These are phyloP conservation scores for Grammomys dolichurus DNA, from an alignment of 2,113 vertebrate genomes.

Conservation along the genomic window DNA sequence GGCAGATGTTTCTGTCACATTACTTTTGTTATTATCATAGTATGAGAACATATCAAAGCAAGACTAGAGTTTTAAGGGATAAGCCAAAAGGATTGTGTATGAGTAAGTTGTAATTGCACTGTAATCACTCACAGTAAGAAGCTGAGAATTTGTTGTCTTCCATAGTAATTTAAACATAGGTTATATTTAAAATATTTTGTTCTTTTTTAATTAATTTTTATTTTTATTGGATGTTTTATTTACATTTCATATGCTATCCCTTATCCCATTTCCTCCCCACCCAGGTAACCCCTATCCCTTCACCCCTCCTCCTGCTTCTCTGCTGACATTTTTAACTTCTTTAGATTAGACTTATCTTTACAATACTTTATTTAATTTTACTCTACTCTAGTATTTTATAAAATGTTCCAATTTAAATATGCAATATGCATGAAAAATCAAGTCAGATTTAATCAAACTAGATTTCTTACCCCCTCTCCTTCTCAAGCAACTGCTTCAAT, in stretches of 20 bases:
- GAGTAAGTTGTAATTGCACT: neutral
- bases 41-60: neutral
- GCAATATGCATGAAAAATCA: neutral
- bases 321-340: neutral
- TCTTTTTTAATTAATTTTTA: neutral
- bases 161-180: neutral
- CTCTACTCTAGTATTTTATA: neutral
- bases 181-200: neutral
- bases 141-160: neutral
- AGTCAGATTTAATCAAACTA: neutral
- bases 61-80: slow-evolving; percentile 9
- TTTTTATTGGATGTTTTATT: no score
- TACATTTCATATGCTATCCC: no score
- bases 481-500: neutral
- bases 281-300: no score
- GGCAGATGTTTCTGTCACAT: slow-evolving; percentile 28
- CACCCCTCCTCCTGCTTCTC: no score
- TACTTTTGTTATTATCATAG: slow-evolving; percentile 14
- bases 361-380: neutral
- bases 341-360: neutral
- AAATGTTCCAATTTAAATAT: neutral
- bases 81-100: slow-evolving; percentile 21
- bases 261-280: no score
- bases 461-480: neutral
- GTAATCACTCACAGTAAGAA: neutral